Evolutionary conservation across 2,888 invertebrate species (phyloP).

Genomic region (Stenodera caucasica): DNA sequence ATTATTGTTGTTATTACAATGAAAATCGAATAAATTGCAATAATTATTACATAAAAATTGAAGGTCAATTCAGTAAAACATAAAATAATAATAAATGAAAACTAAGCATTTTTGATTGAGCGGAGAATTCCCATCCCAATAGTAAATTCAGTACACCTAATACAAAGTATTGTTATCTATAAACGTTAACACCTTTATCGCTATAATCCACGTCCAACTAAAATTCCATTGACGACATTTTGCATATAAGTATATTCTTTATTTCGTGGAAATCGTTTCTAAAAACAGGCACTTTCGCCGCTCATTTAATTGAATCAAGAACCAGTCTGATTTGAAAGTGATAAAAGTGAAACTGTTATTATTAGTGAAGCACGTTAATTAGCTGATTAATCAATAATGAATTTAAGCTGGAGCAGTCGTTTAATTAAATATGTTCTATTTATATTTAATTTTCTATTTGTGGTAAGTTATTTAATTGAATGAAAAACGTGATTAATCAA

Average conservation of each 20-base stretch:
- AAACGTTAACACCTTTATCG: not conserved
- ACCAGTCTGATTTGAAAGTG: slow-evolving; percentile 15
- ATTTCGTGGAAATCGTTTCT: too few species aligned
- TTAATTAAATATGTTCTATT: slow-evolving; percentile 86
- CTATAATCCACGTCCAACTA: too few species aligned
- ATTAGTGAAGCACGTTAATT: slow-evolving; percentile 1
- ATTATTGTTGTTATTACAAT: not conserved
- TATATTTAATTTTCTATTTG: slow-evolving; percentile 82
- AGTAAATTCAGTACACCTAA: too few species aligned
- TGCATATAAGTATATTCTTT: too few species aligned
- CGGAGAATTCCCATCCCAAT: too few species aligned
- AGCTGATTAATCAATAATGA: slow-evolving; percentile 42
- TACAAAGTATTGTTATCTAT: too few species aligned
- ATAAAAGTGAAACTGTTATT: slow-evolving; percentile 1
- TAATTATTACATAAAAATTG: not conserved
- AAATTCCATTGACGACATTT: too few species aligned
- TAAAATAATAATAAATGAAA: not conserved
- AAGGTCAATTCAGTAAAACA: not conserved
- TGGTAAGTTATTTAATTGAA: slow-evolving; percentile 67
- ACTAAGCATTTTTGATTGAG: too few species aligned
- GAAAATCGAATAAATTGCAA: not conserved
- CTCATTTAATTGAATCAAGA: not conserved
- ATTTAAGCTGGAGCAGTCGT: slow-evolving; percentile 45
- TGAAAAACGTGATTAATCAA: not conserved
- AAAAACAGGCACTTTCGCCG: slow-evolving; percentile 1